Base-by-base conservation (phyloP, 2,113 vertebrate genomes). In the Mormoops blainvillei region DNA sequence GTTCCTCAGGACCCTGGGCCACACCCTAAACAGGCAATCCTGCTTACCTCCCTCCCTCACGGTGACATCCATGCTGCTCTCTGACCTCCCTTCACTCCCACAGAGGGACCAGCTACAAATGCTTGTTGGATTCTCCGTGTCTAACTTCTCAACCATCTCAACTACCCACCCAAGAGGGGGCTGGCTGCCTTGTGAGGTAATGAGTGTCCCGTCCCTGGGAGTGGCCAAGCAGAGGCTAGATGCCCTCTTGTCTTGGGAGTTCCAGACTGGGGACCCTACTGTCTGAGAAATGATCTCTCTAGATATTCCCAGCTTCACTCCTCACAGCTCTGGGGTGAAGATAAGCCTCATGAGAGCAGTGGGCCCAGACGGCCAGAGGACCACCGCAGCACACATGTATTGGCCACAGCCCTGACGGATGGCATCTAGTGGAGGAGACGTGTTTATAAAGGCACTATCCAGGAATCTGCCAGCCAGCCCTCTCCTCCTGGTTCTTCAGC, bases 101-200 rank as follows among this genome's bases (percentile, higher is more conserved):
- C 61, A 81, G 63, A 84, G 76, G 73, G 19, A 61, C 81, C 28
- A 54, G 74, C 63, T 68, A 45, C 45, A 36, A 52, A 52, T 61
- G 89, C 93, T 74, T 50, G 6, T 54, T 89, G 61, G 67, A 28
- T 0, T 84, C 45, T 89, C 82, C 43, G 52, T 85, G 87, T 95
- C 74, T 82, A 96, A 86, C 52, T 84, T 48, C 63, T 87, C 74
- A n/a, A 4, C 68, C 63, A 70, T 56, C 68, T 88, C 77, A 86
- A 76, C 87, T 87, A 81, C 80, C 52, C n/a, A 74, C 6, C 24
- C 68, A 22, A 48, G 43, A 67, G n/a, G 70, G 28, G 52, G 19
- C 63, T 22, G 52, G 19, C 41, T 45, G 63, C 16, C 28, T 52
- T 48, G 28, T n/a, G 84, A 85, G 52, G 65, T 83, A 68, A 15